These are phyloP conservation scores for Prunella himalayana DNA, from an alignment of 2,113 vertebrate species.

Conservation along the genomic window DNA sequence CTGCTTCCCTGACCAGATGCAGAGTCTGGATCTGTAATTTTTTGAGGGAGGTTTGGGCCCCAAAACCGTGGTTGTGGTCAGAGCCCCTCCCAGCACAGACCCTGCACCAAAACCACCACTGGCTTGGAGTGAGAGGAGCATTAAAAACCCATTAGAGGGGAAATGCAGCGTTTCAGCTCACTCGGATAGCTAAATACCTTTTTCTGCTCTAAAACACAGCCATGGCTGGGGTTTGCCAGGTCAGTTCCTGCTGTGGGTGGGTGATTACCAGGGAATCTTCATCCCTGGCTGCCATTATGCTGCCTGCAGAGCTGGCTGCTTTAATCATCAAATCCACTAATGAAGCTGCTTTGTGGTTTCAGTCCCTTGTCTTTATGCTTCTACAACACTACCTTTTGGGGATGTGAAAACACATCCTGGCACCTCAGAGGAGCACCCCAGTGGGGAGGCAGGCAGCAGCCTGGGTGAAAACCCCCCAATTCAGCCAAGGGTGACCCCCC, in stretches of 20 bases:
- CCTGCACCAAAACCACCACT: rapidly evolving
- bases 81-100: neutral
- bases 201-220: neutral
- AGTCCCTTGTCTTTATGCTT: neutral
- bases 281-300: rapidly evolving
- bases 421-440: neutral
- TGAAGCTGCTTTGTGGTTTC: neutral
- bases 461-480: neutral
- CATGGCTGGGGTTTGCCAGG: neutral
- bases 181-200: neutral
- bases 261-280: neutral
- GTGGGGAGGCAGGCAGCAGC: neutral
- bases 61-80: rapidly evolving
- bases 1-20: neutral
- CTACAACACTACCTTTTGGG: neutral
- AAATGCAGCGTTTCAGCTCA: rapidly evolving
- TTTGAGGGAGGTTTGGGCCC: rapidly evolving
- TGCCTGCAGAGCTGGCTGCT: neutral
- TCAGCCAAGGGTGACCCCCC: neutral
- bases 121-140: neutral
- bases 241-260: neutral
- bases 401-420: neutral
- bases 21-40: rapidly evolving
- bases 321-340: neutral
- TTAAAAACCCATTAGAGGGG: neutral